Evolutionary conservation across 1,140 invertebrate species (phyloP).

Genomic region (Pogonomyrmex californicus): DNA sequence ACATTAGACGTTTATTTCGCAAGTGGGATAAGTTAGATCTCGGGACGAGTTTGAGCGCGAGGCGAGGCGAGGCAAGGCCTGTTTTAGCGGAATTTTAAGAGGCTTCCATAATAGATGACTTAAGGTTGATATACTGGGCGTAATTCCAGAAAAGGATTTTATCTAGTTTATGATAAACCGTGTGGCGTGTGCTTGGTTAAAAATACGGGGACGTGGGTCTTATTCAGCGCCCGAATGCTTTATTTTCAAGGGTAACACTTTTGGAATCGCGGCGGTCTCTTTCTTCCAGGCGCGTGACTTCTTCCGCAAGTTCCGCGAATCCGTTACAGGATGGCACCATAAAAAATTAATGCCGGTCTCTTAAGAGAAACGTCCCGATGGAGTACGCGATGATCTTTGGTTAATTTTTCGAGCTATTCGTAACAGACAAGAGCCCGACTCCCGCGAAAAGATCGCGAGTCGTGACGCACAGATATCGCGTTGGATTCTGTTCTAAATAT

Average conservation of each 20-base stretch:
- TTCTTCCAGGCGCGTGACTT: neutral
- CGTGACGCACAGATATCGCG: neutral
- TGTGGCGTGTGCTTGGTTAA: neutral
- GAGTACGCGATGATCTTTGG: neutral
- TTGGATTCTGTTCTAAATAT: neutral
- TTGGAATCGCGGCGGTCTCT: conserved; percentile 11
- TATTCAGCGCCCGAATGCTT: neutral
- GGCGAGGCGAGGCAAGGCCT: neutral
- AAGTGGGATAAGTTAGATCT: conserved; percentile 6
- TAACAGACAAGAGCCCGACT: neutral
- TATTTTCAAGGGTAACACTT: conserved; percentile 24
- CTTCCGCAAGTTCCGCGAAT: too few relatives aligned
- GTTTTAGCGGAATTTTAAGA: neutral
- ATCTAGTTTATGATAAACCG: neutral
- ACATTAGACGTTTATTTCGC: neutral
- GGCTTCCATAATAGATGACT: conserved; percentile 9
- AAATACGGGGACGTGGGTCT: conserved; percentile 5
- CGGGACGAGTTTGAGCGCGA: neutral
- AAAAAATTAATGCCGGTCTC: conserved; percentile 27
- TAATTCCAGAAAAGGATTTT: conserved; percentile 29
- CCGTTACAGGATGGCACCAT: conserved; percentile 6
- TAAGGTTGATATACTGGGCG: neutral
- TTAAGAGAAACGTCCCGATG: neutral
- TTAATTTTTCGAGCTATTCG: conserved; percentile 11
- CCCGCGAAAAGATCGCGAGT: neutral